Evolutionary conservation across 2,797 vertebrate species (phyloP).

Genomic region (Sebastiscus albofasciatus): DNA sequence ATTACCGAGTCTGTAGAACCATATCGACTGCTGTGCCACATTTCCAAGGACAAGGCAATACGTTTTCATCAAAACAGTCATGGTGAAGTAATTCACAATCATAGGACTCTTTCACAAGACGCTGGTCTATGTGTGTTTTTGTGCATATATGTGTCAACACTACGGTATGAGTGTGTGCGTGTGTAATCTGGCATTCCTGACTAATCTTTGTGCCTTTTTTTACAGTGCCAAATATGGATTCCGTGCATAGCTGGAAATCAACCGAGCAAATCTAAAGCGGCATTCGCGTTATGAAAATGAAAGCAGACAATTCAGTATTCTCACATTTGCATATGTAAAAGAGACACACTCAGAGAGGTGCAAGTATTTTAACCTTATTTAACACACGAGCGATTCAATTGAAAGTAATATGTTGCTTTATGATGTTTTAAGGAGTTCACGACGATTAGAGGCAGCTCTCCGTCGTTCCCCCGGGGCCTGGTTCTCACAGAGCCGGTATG

Average conservation of each 20-base stretch:
- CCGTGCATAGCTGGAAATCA: conserved; percentile 66
- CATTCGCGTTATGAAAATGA: conserved; percentile 74
- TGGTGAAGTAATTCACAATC: conserved; percentile 67
- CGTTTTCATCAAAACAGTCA: conserved; percentile 70
- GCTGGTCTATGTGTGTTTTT: conserved; percentile 25
- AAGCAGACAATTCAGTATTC: conserved; percentile 56
- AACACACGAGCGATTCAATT: conserved; percentile 46
- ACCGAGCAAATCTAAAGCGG: conserved; percentile 62
- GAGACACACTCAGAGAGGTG: conserved; percentile 48
- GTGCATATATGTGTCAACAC: background rate
- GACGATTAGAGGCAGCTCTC: conserved; percentile 17
- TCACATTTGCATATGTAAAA: conserved; percentile 74
- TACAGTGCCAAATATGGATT: conserved; percentile 67
- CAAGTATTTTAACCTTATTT: conserved; percentile 73
- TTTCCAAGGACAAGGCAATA: conserved; percentile 73
- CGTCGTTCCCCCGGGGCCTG: conserved; percentile 32
- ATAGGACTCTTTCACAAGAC: conserved; percentile 57
- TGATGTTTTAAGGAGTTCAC: conserved; percentile 54
- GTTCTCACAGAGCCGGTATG: conserved; percentile 70
- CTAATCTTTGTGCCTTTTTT: conserved; percentile 53
- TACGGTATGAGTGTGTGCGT: background rate
- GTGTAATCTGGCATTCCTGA: conserved; percentile 40
- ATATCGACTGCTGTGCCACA: conserved; percentile 71
- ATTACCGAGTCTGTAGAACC: conserved; percentile 54
- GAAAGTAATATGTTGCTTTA: conserved; percentile 58